Percentiles rank a stretch among this genome's conserved stretches.
Conservation (phyloP, 2,113 vertebrate genomes). For the Calidris pugnax region DNA sequence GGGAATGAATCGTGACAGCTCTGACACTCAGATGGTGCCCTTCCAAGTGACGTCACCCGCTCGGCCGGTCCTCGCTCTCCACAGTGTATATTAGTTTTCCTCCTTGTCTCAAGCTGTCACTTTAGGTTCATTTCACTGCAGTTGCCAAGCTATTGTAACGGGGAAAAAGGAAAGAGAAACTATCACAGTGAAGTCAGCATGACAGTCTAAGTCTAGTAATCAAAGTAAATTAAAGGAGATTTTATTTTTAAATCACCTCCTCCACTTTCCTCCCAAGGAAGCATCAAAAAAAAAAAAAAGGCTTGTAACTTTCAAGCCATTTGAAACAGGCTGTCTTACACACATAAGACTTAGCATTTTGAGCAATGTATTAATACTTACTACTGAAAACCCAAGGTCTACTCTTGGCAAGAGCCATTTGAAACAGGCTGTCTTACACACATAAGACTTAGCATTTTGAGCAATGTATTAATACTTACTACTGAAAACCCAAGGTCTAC, state of each 20-base stretch:
- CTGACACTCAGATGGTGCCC: not conserved
- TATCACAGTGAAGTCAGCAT: conserved; percentile 36
- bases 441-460: not conserved
- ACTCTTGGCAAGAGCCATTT: not conserved
- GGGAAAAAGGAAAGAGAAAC: conserved; percentile 13
- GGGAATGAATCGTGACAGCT: conserved; percentile 24
- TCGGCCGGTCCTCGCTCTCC: not conserved
- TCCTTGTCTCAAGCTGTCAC: conserved; percentile 31
- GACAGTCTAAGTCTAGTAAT: conserved; percentile 19
- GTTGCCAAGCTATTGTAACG: conserved; percentile 2
- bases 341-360: not conserved
- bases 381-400: not conserved
- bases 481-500: not conserved
- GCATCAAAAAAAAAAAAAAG: not conserved
- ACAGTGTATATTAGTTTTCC: conserved; percentile 37
- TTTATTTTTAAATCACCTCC: conserved; percentile 33
- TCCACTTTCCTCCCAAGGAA: not conserved
- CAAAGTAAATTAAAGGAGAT: conserved; percentile 34
- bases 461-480: not conserved
- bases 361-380: not conserved
- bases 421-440: not conserved
- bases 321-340: not conserved
- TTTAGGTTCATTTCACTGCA: conserved; percentile 44
- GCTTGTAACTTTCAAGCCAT: not conserved
- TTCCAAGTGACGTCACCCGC: conserved; percentile 10